phyloP scores from a whole-genome alignment of 2,888 invertebrate species.

The Miltochrista miniata region DNA sequence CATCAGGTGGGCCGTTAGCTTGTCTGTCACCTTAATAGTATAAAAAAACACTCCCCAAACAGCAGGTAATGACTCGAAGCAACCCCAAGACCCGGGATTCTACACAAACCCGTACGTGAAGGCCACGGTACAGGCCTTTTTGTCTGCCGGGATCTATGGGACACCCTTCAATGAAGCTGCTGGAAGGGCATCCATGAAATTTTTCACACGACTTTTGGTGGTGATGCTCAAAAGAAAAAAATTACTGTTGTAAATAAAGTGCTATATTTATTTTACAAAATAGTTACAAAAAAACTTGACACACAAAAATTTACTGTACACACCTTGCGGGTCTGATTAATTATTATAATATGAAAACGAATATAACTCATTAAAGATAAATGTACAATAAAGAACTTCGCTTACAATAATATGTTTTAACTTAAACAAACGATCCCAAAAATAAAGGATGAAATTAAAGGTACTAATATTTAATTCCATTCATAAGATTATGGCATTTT shows the following conservation, averaged over 20 bases:
- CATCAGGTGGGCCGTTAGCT: too few species aligned
- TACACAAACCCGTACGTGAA: too few species aligned
- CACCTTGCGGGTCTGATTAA: conserved; percentile 74
- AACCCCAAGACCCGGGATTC: too few species aligned
- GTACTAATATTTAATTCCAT: conserved; percentile 66
- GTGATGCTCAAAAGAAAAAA: conserved; percentile 33
- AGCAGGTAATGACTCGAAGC: too few species aligned
- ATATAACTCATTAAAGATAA: conserved; percentile 63
- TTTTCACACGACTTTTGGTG: neutral
- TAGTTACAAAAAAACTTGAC: conserved; percentile 81
- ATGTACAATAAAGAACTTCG: conserved; percentile 73
- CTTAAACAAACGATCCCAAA: conserved; percentile 62
- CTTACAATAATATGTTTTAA: conserved; percentile 60
- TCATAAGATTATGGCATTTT: conserved; percentile 79
- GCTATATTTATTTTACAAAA: conserved; percentile 83
- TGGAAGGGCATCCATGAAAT: too few species aligned
- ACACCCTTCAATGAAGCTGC: too few species aligned
- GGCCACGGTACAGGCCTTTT: too few species aligned
- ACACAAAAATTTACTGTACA: conserved; percentile 80
- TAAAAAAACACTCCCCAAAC: too few species aligned
- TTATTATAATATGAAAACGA: conserved; percentile 47
- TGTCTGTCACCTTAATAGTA: too few species aligned
- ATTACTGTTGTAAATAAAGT: conserved; percentile 78
- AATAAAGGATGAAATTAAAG: conserved; percentile 55
- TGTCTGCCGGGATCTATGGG: too few species aligned